These are phyloP conservation scores for Dendropsophus ebraccatus DNA, from an alignment of 2,113 vertebrate genomes.

Conservation along the genomic window DNA sequence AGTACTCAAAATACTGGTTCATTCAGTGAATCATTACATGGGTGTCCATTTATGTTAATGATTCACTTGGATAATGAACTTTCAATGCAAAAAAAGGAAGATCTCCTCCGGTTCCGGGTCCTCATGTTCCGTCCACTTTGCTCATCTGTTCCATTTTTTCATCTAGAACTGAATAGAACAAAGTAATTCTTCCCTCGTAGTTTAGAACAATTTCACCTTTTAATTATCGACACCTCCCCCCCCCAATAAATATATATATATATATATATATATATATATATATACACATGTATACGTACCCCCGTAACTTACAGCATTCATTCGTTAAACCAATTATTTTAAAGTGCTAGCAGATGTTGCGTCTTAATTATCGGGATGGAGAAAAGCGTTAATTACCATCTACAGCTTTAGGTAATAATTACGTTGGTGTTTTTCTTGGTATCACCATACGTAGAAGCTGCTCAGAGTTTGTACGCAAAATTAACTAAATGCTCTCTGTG, in stretches of 20 bases:
- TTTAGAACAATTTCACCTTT: neutral
- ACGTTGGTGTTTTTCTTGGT: neutral
- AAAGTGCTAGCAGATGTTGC: slow-evolving; percentile 20
- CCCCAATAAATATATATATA: too few species aligned
- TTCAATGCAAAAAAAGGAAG: too few species aligned
- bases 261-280: too few species aligned
- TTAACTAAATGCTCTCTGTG: slow-evolving; percentile 7
- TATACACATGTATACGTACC: too few species aligned
- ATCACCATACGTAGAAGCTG: neutral
- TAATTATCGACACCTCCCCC: neutral
- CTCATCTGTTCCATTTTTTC: too few species aligned
- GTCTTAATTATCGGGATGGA: slow-evolving; percentile 5
- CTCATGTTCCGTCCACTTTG: neutral
- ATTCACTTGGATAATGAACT: too few species aligned
- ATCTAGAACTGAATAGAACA: too few species aligned
- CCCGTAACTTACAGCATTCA: neutral
- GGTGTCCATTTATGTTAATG: too few species aligned
- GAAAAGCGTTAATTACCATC: slow-evolving; percentile 13
- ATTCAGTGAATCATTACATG: too few species aligned
- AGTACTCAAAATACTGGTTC: too few species aligned
- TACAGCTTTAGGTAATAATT: slow-evolving; percentile 30
- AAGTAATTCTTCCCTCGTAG: neutral
- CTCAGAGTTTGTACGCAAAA: neutral
- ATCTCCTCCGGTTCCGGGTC: too few species aligned
- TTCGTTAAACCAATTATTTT: slow-evolving; percentile 19